phyloP scores from a whole-genome alignment of 2,888 invertebrate species.

The Sesia apiformis region DNA sequence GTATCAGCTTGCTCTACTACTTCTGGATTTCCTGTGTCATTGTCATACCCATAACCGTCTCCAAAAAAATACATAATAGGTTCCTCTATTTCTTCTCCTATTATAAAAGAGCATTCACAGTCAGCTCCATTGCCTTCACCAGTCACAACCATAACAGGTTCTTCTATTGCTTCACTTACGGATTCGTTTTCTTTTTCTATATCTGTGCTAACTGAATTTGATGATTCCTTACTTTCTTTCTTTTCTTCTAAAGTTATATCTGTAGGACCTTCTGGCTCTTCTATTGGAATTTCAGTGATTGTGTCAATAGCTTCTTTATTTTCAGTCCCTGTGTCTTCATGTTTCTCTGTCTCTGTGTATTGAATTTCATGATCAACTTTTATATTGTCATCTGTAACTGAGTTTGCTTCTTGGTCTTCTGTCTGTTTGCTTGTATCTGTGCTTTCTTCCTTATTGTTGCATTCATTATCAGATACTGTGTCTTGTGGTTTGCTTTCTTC shows the following conservation, averaged over 20 bases:
- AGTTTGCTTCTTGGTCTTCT: slow-evolving; percentile 6
- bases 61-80: slow-evolving; percentile 80
- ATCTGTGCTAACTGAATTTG: not conserved
- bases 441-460: slow-evolving; percentile 10
- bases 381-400: slow-evolving; percentile 6
- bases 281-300: not conserved
- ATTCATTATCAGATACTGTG: slow-evolving; percentile 6
- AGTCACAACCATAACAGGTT: slow-evolving; percentile 80
- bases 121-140: slow-evolving; percentile 82
- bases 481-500: slow-evolving; percentile 3
- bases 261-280: not conserved
- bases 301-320: slow-evolving; percentile 12
- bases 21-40: slow-evolving; percentile 82
- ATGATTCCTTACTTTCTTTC: not conserved
- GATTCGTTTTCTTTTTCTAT: slow-evolving; percentile 10
- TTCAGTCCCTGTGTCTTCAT: slow-evolving; percentile 15
- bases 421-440: slow-evolving; percentile 7
- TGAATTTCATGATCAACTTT: too few relatives aligned
- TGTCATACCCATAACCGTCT: slow-evolving; percentile 81
- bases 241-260: not conserved
- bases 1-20: slow-evolving; percentile 33
- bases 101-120: slow-evolving; percentile 67
- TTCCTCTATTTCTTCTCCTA: slow-evolving; percentile 84
- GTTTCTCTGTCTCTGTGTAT: slow-evolving; percentile 9
- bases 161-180: slow-evolving; percentile 80